Conservation (phyloP, 2,888 invertebrate genomes). For the Itoplectis maculator region DNA sequence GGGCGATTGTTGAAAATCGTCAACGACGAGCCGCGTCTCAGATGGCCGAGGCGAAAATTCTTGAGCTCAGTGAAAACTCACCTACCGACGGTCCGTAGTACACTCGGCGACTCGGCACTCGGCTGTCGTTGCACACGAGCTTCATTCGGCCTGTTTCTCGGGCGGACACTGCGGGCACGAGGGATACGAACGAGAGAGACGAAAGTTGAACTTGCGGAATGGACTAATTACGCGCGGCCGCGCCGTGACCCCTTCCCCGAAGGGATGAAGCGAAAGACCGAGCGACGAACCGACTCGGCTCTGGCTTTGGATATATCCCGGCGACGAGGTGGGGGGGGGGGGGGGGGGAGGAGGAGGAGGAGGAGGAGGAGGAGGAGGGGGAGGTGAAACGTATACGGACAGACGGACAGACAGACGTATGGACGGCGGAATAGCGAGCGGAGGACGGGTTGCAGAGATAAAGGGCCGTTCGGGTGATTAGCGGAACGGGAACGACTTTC, state of each 20-base stretch:
- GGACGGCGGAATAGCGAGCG: neutral
- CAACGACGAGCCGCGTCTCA: slow-evolving; percentile 10
- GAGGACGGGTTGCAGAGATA: slow-evolving; percentile 58
- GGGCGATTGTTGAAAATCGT: slow-evolving; percentile 33
- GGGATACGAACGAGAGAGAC: slow-evolving; percentile 57
- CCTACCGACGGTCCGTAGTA: slow-evolving; percentile 1
- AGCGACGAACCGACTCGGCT: slow-evolving; percentile 35
- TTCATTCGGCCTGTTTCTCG: slow-evolving; percentile 35
- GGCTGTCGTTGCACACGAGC: slow-evolving; percentile 39
- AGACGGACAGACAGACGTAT: slow-evolving; percentile 35
- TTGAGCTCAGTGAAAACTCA: slow-evolving; percentile 20
- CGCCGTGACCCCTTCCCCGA: slow-evolving; percentile 51
- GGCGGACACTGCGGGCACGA: slow-evolving; percentile 33
- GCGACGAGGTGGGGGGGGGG: slow-evolving; percentile 32
- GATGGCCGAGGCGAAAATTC: slow-evolving; percentile 33
- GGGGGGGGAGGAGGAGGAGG: slow-evolving; percentile 41
- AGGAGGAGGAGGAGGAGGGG: slow-evolving; percentile 38
- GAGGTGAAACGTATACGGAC: slow-evolving; percentile 56
- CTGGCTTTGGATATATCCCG: neutral
- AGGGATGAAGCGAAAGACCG: slow-evolving; percentile 56
- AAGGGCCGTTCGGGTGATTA: slow-evolving; percentile 69
- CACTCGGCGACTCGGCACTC: slow-evolving; percentile 20
- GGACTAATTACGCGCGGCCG: slow-evolving; percentile 72
- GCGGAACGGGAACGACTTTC: slow-evolving; percentile 70
- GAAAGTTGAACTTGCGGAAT: slow-evolving; percentile 67